Base-by-base conservation (phyloP, 1,140 invertebrate genomes). In the Drosophila littoralis region DNA sequence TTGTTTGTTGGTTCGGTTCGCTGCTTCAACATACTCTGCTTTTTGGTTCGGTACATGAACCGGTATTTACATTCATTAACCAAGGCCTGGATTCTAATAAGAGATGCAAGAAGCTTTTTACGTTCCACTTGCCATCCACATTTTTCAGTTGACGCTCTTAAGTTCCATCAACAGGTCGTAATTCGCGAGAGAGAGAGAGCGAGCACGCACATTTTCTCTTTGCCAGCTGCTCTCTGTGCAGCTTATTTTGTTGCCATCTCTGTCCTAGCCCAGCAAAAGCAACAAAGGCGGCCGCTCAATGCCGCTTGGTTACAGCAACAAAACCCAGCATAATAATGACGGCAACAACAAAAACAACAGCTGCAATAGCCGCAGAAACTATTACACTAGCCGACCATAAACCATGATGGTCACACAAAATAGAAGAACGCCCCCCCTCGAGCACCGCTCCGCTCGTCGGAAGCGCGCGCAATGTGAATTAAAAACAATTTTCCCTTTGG, bases 311-410 rank as follows among this genome's bases (percentile, higher is more conserved):
- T 55, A 55, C 35, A 65, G 42, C 72, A 84, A 85, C 72, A 77
- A 69, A 75, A 72, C 67, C 66, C 78, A 79, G 71, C 72, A 79
- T 75, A 58, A 68, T 42, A 36, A 43, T 46, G 61, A 17, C 51
- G 8, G 9, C 7, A 52, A 52, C 28, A 52, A 52, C 33, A 51
- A 77, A 52, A 83, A 83, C 66, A 80, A 75, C 81, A 79, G 79
- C 66, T 86, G 82, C 82, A 81, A 82, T 79, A 61, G 66, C 38
- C 22, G 36, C 54, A 72, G 78, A 69, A 88, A 82, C 79, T 86
- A 86, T 88, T 86, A 82, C 83, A 86, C 81, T 77, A 76, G 72
- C 75, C 82, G 57, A 59, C 82, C 75, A 86, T 86, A 82, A 82
- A 81, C 79, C 83, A 79, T 82, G 83, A 88, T 88, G 79, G 82